Percentiles rank a stretch among this genome's conserved stretches.
Conservation (phyloP, 2,113 vertebrate genomes). For the Pheucticus melanocephalus region DNA sequence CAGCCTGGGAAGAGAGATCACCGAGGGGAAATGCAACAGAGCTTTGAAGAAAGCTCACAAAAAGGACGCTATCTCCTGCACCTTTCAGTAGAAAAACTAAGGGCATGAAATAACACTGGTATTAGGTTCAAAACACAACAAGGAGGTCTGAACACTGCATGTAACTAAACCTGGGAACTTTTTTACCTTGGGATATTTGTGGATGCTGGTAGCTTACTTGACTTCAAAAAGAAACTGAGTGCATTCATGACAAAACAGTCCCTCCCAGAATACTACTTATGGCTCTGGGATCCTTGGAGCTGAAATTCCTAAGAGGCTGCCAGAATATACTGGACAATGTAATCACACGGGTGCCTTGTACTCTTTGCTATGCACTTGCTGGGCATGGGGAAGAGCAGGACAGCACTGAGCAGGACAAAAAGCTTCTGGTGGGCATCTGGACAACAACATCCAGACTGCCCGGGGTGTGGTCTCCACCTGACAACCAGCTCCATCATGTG, state of each 20-base stretch:
- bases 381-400: fast-evolving
- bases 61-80: background rate
- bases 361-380: background rate
- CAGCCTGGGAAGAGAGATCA: background rate
- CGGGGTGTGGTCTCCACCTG: background rate
- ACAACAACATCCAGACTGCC: background rate
- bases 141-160: background rate
- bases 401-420: background rate
- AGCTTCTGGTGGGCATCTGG: background rate
- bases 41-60: background rate
- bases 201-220: background rate
- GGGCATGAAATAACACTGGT: background rate
- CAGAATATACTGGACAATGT: background rate
- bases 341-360: fast-evolving
- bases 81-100: background rate
- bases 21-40: background rate
- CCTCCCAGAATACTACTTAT: background rate
- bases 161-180: background rate
- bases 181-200: background rate
- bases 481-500: background rate
- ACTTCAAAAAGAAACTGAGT: background rate
- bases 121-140: background rate
- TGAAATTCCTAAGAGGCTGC: background rate
- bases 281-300: background rate
- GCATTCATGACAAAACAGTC: background rate